Conservation (phyloP, 2,113 vertebrate species). For the Notarius lentiginosus region DNA sequence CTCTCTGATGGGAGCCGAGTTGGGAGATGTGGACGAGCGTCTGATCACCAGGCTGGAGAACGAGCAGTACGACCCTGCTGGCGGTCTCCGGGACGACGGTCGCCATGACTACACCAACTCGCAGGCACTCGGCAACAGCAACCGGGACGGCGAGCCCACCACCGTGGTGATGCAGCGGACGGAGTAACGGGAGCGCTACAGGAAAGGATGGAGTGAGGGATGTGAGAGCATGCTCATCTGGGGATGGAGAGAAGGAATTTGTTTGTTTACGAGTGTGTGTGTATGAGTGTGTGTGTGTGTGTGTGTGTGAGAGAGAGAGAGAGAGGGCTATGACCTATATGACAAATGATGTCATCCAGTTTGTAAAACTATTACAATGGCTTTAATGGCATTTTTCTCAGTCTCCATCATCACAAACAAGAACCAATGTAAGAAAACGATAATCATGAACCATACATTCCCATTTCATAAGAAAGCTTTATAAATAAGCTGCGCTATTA, state of each 20-base stretch:
- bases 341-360: conserved; percentile 36
- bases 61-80: conserved; percentile 86
- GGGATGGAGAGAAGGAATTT: conserved; percentile 30
- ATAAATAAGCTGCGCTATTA: conserved; percentile 38
- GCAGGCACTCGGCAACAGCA: conserved; percentile 81
- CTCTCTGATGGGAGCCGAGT: conserved; percentile 89
- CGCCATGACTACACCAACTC: conserved; percentile 82
- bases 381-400: conserved; percentile 38
- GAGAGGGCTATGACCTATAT: conserved; percentile 12
- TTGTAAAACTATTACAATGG: conserved; percentile 42
- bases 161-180: conserved; percentile 81
- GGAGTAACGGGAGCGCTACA: conserved; percentile 67
- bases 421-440: conserved; percentile 3
- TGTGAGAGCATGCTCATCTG: conserved; percentile 27
- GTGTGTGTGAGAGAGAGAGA: conserved; percentile 12
- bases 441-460: conserved; percentile 3
- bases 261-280: conserved; percentile 38
- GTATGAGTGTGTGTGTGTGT: conserved; percentile 33
- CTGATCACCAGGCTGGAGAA: conserved; percentile 93
- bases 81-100: conserved; percentile 87
- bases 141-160: conserved; percentile 84
- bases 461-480: conserved; percentile 29
- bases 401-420: conserved; percentile 10
- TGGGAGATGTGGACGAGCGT: conserved; percentile 89
- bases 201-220: conserved; percentile 34